Evolutionary conservation across 2,888 invertebrate species (phyloP), one percentile per base, ranked within the genome.

Genomic region (Chrysopilus asiliformis): DNA sequence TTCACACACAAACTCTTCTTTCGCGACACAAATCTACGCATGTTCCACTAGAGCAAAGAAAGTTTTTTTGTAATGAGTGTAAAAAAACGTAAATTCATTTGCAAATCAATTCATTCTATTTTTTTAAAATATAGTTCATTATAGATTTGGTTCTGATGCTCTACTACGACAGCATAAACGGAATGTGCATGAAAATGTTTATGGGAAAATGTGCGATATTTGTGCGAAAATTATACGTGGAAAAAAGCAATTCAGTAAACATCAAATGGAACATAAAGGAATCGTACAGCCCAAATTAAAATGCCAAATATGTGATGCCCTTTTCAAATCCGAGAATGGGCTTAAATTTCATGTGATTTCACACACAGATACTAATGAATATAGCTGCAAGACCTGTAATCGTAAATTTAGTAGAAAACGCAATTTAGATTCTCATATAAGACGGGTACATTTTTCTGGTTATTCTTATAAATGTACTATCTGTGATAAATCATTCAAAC

Each of bases 181-280:
- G 39, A 55, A 52, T 44, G 52, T 54, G 19, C 60, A 60, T 32
- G 41, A 45, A 6, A 53, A 51, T 12, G 54, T 54, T 33, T 57
- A 57, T 5, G 53, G 55, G 3, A 56, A 60, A 45, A 53, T 60
- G 15, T 61, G 60, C 36, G 58, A 62, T 46, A 58, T 60, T 9
- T 62, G 60, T 24, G 60, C 60, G 3, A 59, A 59, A 45, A 56
- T 57, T 3, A 59, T 60, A 35, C 53, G 57, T 1, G 60, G 58
- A 4, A 53, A 53, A 10, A 50, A 55, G 1, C 52, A 54, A 12
- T 60, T 59, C 34, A 53, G 55, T 30, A 55, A 54, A 2, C 59
- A 60, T 43, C 56, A 56, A 22, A 34, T 53, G 27, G 54, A 54
- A 40, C 60, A 61, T 31, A 51, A 53, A 1, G 56, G 55, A 10